Evolutionary conservation across 2,888 invertebrate species (phyloP).

Genomic region (Caenorhabditis sp.): DNA sequence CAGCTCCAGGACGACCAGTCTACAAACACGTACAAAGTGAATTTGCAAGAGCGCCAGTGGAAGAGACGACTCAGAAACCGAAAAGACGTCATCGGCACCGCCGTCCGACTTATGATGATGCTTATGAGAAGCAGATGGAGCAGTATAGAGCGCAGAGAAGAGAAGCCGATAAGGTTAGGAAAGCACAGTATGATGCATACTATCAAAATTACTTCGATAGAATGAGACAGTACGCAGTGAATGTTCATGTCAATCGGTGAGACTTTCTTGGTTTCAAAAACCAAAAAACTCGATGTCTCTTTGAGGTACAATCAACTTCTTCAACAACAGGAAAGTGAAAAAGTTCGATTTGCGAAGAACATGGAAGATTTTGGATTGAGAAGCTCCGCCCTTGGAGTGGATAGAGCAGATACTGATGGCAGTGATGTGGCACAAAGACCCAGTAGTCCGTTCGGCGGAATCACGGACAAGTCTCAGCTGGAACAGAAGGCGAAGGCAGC

Average conservation of each 20-base stretch:
- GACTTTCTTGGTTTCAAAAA: not conserved
- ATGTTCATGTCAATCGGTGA: conserved; percentile 62
- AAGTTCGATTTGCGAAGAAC: conserved; percentile 57
- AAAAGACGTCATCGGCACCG: conserved; percentile 51
- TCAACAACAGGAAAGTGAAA: conserved; percentile 61
- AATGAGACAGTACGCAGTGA: conserved; percentile 68
- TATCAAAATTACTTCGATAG: conserved; percentile 72
- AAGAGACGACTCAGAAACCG: conserved; percentile 48
- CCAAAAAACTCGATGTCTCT: no score
- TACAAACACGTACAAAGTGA: conserved; percentile 47
- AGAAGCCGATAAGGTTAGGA: conserved; percentile 42
- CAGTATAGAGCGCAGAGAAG: conserved; percentile 48
- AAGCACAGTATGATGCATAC: conserved; percentile 60
- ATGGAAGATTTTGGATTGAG: conserved; percentile 68
- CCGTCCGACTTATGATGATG: conserved; percentile 33
- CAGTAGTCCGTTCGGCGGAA: conserved; percentile 69
- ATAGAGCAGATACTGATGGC: conserved; percentile 39
- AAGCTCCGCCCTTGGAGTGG: conserved; percentile 54
- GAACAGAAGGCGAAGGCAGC: conserved; percentile 49
- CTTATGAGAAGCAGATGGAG: conserved; percentile 47
- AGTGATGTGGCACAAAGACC: conserved; percentile 29
- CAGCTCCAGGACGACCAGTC: conserved; percentile 31
- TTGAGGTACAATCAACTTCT: conserved; percentile 66
- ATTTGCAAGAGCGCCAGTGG: conserved; percentile 29
- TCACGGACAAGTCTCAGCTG: conserved; percentile 55